phyloP scores from a whole-genome alignment of 2,113 vertebrate species.

The Oenanthe oenanthe region DNA sequence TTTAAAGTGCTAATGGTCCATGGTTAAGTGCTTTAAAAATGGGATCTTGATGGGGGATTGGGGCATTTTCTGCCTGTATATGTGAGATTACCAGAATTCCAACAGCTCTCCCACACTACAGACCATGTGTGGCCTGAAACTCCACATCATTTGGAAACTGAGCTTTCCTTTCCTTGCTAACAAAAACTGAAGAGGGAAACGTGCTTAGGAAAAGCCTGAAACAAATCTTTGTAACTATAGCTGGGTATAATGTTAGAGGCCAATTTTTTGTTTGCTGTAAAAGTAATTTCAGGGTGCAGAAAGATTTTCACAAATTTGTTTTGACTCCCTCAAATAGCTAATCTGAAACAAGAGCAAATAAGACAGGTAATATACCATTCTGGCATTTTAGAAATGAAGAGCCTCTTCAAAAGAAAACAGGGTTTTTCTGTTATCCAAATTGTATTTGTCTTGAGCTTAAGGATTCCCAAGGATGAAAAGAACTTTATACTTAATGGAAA shows the following conservation, averaged over 20 bases:
- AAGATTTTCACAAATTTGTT: conserved; percentile 22
- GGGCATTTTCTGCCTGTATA: background rate
- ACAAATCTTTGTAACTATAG: background rate
- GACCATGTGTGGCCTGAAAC: background rate
- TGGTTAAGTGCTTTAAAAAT: background rate
- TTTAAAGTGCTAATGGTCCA: background rate
- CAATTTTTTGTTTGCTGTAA: conserved; percentile 17
- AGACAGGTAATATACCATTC: background rate
- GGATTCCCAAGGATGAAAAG: background rate
- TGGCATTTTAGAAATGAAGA: conserved; percentile 14
- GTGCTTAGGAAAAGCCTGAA: background rate
- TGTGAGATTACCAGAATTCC: background rate
- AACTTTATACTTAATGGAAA: background rate
- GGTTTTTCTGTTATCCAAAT: background rate
- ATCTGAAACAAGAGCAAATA: conserved; percentile 32
- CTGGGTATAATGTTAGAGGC: background rate
- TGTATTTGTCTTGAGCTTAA: conserved; percentile 15
- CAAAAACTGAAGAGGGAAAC: background rate
- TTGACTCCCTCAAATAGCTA: conserved; percentile 13
- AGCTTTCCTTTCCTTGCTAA: background rate
- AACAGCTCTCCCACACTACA: background rate
- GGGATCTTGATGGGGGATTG: background rate
- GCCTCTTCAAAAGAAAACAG: background rate
- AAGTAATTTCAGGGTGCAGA: background rate
- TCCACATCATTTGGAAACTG: background rate